These are phyloP conservation scores for Invenusta paracnida DNA, from an alignment of 2,888 invertebrate genomes.

Conservation along the genomic window DNA sequence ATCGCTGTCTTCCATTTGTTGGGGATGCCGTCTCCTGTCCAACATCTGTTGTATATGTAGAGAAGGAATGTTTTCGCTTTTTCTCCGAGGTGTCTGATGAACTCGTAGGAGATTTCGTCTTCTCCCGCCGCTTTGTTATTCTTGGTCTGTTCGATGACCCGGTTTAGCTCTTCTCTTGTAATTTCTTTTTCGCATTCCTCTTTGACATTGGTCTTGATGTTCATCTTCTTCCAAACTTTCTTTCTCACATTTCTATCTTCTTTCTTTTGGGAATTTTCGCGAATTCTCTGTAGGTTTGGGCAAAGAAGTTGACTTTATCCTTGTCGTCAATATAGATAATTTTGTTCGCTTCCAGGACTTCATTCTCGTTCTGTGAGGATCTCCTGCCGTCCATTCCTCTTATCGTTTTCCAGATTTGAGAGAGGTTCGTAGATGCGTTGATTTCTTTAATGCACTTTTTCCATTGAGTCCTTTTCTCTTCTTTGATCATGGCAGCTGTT, in stretches of 20 bases:
- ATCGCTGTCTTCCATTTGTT: not conserved
- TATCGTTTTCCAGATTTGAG: not conserved
- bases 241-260: conserved; percentile 1
- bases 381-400: not conserved
- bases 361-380: not conserved
- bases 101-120: not conserved
- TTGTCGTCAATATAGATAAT: not conserved
- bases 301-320: not conserved
- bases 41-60: not conserved
- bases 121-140: not conserved
- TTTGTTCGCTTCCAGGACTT: not conserved
- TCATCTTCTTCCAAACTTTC: not conserved
- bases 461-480: not conserved
- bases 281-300: not conserved
- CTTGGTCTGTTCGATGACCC: not conserved
- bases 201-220: not conserved
- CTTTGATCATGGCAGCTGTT: not conserved
- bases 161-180: not conserved
- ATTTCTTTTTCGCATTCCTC: not conserved
- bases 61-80: not conserved
- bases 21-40: not conserved
- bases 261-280: not conserved
- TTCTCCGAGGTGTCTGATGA: not conserved
- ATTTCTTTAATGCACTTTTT: not conserved
- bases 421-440: not conserved